Base-by-base conservation (phyloP, 2,797 vertebrate genomes). In the Meda fulgida region DNA sequence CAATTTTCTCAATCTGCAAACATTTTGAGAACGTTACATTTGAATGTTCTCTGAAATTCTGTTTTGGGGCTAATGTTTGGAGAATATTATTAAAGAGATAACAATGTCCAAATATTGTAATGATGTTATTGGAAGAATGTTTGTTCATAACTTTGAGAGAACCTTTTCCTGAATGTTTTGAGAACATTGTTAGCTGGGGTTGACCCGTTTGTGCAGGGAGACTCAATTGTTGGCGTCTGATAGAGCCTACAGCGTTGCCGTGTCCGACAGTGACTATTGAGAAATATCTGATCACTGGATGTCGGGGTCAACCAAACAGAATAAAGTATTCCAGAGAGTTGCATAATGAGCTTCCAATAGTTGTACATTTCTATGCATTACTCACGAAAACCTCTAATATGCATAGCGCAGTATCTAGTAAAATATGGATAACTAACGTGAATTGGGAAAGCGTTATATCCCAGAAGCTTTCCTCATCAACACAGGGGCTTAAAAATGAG, bases 391-490 rank as follows among this genome's bases (percentile, higher is more conserved):
- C 43, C 23, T 38, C 23, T 40, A 53, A 40, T 34, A 36, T 11
- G 46, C 21, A 38, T 18, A 26, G 21, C 1, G 1, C n/a, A 76
- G 48, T 14, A 31, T 34, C 36, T 70, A 36, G n/a, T 40, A 69
- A 58, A 29, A 43, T 51, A 34, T 5, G 10, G 72, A 71, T 38
- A 84, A 51, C 14, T 18, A 40, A n/a, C 16, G 23, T 71, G 3
- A 53, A 43, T 48, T 63, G 29, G 38, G 14, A 83, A 55, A 86
- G 46, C 75, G 34, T 48, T 71, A 55, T 34, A 83, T 29, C 51
- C 36, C 29, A 19, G 48, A 53, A 86, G 70, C 55, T 60, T 73
- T 82, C 79, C 80, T 84, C 65, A 65, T 80, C 73, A 84, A 63
- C 48, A 66, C 58, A 60, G 6, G 43, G 7, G 60, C 77, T 85